Conservation (phyloP, 2,888 invertebrate genomes). For the Tigriopus californicus region DNA sequence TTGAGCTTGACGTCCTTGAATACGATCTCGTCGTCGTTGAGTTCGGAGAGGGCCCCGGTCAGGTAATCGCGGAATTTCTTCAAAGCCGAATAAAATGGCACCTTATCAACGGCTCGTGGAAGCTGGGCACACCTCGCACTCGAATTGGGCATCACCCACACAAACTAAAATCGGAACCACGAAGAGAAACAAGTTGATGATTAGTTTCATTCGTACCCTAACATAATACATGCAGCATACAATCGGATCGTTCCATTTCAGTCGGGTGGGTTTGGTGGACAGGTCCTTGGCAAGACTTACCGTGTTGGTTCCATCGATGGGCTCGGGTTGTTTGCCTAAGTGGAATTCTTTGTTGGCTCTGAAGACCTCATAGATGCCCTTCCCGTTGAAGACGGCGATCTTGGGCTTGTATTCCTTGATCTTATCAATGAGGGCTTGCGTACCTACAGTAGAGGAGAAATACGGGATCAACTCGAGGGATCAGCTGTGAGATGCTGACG, state of each 20-base stretch:
- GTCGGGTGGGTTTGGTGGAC: too few species aligned
- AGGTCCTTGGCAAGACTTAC: slow-evolving; percentile 42
- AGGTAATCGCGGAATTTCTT: slow-evolving; percentile 88
- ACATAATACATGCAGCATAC: too few species aligned
- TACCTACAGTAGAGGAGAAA: slow-evolving; percentile 32
- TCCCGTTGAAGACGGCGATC: slow-evolving; percentile 95
- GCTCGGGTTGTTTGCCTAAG: slow-evolving; percentile 85
- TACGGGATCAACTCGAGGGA: slow-evolving; percentile 3
- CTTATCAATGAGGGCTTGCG: slow-evolving; percentile 69
- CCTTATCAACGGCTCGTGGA: slow-evolving; percentile 92
- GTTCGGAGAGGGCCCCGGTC: slow-evolving; percentile 60
- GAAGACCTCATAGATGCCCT: slow-evolving; percentile 92
- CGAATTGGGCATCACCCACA: slow-evolving; percentile 98
- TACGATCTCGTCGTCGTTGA: slow-evolving; percentile 70
- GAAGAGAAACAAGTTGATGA: too few species aligned
- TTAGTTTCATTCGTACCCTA: too few species aligned
- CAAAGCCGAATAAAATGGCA: slow-evolving; percentile 86
- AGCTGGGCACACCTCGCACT: slow-evolving; percentile 90
- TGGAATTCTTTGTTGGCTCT: slow-evolving; percentile 92
- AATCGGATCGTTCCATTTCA: too few species aligned
- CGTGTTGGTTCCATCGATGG: slow-evolving; percentile 79
- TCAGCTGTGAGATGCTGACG: background rate
- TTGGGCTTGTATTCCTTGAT: slow-evolving; percentile 79
- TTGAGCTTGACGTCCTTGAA: slow-evolving; percentile 39
- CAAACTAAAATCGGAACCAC: slow-evolving; percentile 50